A percentile compares a stretch with the other conserved stretches of the same genome.
Conservation (phyloP, 2,888 invertebrate species). For the Autographa pulchrina region DNA sequence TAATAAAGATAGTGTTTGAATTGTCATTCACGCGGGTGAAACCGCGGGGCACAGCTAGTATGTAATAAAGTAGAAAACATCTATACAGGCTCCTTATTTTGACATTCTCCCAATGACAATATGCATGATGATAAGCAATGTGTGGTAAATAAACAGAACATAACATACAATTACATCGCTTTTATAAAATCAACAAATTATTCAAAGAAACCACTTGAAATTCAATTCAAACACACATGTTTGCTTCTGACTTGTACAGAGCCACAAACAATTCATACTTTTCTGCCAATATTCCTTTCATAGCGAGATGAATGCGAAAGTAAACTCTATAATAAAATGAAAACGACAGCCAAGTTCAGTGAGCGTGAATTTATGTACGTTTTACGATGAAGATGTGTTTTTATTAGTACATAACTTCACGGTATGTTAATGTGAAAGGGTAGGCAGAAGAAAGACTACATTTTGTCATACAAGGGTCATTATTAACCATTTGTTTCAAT, state of each 20-base stretch:
- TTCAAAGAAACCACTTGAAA: background rate
- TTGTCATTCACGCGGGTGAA: too few relatives aligned
- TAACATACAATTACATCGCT: background rate
- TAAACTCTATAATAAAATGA: slow-evolving; percentile 18
- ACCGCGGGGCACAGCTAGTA: too few relatives aligned
- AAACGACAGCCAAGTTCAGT: slow-evolving; percentile 19
- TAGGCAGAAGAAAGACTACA: background rate
- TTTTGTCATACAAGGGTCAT: background rate
- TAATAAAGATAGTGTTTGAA: too few relatives aligned
- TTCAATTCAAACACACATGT: background rate
- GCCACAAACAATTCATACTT: slow-evolving; percentile 14
- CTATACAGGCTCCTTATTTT: too few relatives aligned
- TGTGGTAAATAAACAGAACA: background rate
- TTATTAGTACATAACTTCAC: background rate
- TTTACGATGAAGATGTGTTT: background rate
- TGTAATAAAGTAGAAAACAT: too few relatives aligned
- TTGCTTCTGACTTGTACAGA: background rate
- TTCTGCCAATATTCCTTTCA: slow-evolving; percentile 5
- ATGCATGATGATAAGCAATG: too few relatives aligned
- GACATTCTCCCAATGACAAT: too few relatives aligned
- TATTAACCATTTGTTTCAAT: too few relatives aligned
- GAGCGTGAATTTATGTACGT: slow-evolving; percentile 26
- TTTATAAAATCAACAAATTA: background rate
- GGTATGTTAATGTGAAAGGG: background rate
- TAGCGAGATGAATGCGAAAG: slow-evolving; percentile 8